Percentiles rank a stretch among this genome's conserved stretches.
Conservation (phyloP, 2,797 vertebrate genomes). For the Enteromius unitaeniatus region DNA sequence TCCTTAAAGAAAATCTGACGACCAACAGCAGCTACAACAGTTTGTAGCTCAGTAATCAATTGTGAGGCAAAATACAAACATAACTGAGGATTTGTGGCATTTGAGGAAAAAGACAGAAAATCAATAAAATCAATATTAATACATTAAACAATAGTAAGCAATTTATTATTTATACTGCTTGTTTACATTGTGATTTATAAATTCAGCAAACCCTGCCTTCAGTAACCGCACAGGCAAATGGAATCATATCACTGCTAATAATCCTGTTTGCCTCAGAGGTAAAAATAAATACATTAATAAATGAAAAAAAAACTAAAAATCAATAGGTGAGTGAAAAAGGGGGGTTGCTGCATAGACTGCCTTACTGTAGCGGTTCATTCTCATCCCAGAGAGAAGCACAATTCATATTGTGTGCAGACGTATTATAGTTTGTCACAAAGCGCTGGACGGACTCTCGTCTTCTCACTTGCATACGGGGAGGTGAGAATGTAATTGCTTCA, state of each 20-base stretch:
- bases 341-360: conserved; percentile 37
- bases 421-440: conserved; percentile 50
- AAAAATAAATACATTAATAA: conserved; percentile 32
- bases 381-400: conserved; percentile 54
- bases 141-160: conserved; percentile 33
- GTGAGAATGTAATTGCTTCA: conserved; percentile 63
- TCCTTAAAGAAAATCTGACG: neutral
- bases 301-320: conserved; percentile 32
- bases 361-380: conserved; percentile 35
- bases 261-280: conserved; percentile 33
- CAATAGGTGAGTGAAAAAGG: conserved; percentile 48
- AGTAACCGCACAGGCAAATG: conserved; percentile 9
- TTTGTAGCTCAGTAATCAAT: conserved; percentile 69
- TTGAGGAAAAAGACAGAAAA: conserved; percentile 55
- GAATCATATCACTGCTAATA: conserved; percentile 43
- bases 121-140: conserved; percentile 55
- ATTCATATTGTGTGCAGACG: conserved; percentile 46
- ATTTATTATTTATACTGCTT: conserved; percentile 47
- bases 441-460: conserved; percentile 6
- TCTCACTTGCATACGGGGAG: conserved; percentile 39
- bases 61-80: conserved; percentile 54
- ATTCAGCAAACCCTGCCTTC: conserved; percentile 4
- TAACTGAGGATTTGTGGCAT: conserved; percentile 45
- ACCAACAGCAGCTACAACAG: conserved; percentile 30
- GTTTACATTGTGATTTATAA: conserved; percentile 29